phyloP scores from a whole-genome alignment of 2,888 invertebrate genomes.

The Parnassius orleans region DNA sequence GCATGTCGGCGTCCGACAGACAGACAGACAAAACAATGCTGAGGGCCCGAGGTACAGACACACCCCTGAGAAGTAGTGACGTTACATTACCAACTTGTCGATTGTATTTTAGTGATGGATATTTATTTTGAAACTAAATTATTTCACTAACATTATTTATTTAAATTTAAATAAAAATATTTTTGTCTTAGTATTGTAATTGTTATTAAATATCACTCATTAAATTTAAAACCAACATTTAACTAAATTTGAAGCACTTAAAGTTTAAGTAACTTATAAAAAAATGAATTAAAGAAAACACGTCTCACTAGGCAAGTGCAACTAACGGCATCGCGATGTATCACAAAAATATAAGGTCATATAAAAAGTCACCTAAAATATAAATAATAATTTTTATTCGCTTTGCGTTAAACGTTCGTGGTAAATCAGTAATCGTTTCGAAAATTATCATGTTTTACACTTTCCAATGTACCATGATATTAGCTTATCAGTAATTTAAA shows the following conservation, averaged over 20 bases:
- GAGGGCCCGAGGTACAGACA: slow-evolving; percentile 66
- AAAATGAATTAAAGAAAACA: slow-evolving; percentile 13
- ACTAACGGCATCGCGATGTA: slow-evolving; percentile 10
- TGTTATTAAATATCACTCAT: too few relatives aligned
- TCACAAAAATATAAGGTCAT: slow-evolving; percentile 22
- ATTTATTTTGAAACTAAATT: too few relatives aligned
- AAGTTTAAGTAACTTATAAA: too few relatives aligned
- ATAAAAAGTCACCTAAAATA: slow-evolving; percentile 14
- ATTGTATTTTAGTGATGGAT: slow-evolving; percentile 49
- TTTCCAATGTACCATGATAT: slow-evolving; percentile 18
- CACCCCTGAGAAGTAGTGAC: slow-evolving; percentile 64
- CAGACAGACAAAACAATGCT: slow-evolving; percentile 77
- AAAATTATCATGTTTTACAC: slow-evolving; percentile 22
- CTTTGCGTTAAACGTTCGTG: slow-evolving; percentile 19
- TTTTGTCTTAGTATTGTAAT: too few relatives aligned
- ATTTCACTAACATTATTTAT: too few relatives aligned
- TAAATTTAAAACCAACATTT: too few relatives aligned
- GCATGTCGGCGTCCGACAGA: slow-evolving; percentile 66
- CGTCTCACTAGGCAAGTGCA: slow-evolving; percentile 2
- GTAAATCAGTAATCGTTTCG: slow-evolving; percentile 22
- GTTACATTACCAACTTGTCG: slow-evolving; percentile 38
- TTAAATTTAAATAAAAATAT: too few relatives aligned
- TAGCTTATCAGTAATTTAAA: not conserved
- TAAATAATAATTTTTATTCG: slow-evolving; percentile 20
- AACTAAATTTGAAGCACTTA: too few relatives aligned